These are phyloP conservation scores for Megaleporinus macrocephalus DNA, from an alignment of 2,113 vertebrate genomes.

Conservation along the genomic window DNA sequence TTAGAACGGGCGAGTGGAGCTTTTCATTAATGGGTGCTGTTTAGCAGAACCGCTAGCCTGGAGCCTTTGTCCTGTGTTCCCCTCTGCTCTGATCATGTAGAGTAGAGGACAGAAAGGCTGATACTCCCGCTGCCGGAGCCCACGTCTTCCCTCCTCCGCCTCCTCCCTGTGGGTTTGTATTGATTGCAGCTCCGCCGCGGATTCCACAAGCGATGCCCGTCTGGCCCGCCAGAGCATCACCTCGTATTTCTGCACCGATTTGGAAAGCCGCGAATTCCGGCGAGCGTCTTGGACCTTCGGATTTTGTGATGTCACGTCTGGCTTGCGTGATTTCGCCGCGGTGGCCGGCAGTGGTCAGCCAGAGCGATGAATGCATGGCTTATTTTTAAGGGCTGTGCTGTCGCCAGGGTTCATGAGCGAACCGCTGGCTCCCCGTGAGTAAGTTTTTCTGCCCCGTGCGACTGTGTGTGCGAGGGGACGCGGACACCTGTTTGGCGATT, in stretches of 20 bases:
- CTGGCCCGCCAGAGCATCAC: constrained; percentile 32
- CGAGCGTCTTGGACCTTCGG: constrained; percentile 31
- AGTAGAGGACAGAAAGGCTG: constrained; percentile 37
- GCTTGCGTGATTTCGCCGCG: constrained; percentile 35
- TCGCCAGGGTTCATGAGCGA: constrained; percentile 33
- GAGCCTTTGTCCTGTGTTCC: background rate
- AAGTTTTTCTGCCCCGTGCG: constrained; percentile 18
- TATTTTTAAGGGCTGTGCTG: constrained; percentile 19
- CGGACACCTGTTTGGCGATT: constrained; percentile 52
- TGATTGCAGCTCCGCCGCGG: constrained; percentile 24
- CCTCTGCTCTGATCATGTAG: constrained; percentile 22
- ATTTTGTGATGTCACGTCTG: constrained; percentile 53
- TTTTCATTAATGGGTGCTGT: constrained; percentile 7
- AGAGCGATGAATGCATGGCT: constrained; percentile 44
- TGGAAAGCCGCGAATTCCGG: constrained; percentile 34
- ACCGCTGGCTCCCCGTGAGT: constrained; percentile 34
- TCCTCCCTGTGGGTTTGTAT: constrained; percentile 30
- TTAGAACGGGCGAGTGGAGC: background rate
- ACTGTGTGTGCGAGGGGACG: constrained; percentile 26
- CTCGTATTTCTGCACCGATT: constrained; percentile 47
- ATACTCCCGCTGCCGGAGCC: constrained; percentile 1
- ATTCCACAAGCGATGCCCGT: constrained; percentile 22
- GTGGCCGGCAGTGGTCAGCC: constrained; percentile 40
- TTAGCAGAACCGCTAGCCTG: background rate
- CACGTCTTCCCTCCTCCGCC: constrained; percentile 15